Percentiles rank a stretch among this genome's conserved stretches.
Conservation (phyloP, 2,888 invertebrate genomes). For the Tachina grossa region DNA sequence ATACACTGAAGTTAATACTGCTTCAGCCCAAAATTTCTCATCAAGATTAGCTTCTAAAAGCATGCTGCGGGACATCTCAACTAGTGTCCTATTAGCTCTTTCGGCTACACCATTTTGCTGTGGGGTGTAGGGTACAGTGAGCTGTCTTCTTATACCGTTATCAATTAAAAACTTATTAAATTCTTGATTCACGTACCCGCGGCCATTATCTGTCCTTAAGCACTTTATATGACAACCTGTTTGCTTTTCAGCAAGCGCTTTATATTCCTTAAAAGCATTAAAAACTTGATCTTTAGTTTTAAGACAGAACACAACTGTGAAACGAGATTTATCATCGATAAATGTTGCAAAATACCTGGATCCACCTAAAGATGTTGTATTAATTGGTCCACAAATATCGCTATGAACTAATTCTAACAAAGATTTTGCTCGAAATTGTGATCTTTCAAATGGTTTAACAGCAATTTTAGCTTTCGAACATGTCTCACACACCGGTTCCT, state of each 20-base stretch:
- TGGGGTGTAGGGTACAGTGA: neutral
- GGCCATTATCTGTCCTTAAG: neutral
- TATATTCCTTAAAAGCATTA: slow-evolving; percentile 46
- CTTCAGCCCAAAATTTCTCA: too few species aligned
- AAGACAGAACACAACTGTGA: neutral
- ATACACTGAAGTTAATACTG: slow-evolving; percentile 8
- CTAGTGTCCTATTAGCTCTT: slow-evolving; percentile 9
- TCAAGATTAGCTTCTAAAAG: slow-evolving; percentile 9
- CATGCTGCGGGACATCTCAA: slow-evolving; percentile 20
- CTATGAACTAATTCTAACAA: too few species aligned
- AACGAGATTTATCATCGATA: slow-evolving; percentile 62
- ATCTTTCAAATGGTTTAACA: slow-evolving; percentile 28
- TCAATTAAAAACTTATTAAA: neutral
- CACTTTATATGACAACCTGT: slow-evolving; percentile 60
- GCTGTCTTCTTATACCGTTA: too few species aligned
- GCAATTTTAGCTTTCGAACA: slow-evolving; percentile 26
- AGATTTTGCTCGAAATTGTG: slow-evolving; percentile 10
- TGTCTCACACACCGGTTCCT: slow-evolving; percentile 4
- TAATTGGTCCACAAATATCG: slow-evolving; percentile 33
- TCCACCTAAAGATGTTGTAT: slow-evolving; percentile 51
- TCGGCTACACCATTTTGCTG: slow-evolving; percentile 18
- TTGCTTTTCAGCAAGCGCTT: slow-evolving; percentile 58
- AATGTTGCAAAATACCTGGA: slow-evolving; percentile 11
- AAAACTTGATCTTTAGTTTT: slow-evolving; percentile 6
- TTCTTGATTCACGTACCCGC: slow-evolving; percentile 36